Base-by-base conservation (phyloP, 1,140 invertebrate species). In the Megathymus violae region DNA sequence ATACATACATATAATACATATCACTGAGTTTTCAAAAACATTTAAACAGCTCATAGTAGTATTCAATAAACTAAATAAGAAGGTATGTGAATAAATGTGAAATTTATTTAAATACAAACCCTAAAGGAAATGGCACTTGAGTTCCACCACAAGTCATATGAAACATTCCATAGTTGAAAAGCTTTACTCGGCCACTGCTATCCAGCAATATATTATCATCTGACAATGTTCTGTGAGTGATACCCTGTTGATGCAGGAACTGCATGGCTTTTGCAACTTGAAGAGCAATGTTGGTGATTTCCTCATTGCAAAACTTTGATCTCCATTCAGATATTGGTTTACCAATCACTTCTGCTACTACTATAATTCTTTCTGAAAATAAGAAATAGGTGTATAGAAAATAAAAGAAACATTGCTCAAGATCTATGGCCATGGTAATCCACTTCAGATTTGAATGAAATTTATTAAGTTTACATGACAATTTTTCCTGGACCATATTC, bases 81-180 rank as follows among this genome's bases (percentile, higher is more conserved):
- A n/a, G n/a, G n/a, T n/a, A n/a, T n/a, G n/a, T n/a, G n/a, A n/a
- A n/a, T 46, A 47, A 60, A 60, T 19, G 5, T n/a, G 19, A 25
- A 19, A 19, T 16, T 11, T 52, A 40, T 41, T 11, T 44, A 14
- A 38, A 41, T 52, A 92, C 92, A 91, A 93, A 97, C 95, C 97
- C 97, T 75, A 99, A 95, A 48, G 98, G 98, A 94, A 99, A 99
- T 9, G 96, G 94, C 4, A 99, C 97, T 86, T 96, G 94, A 71
- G 93, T 94, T 43, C 97, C 97, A 80, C 92, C 91, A 76, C 95
- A 95, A 14, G 97, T 98, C 95, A 99, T 98, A 79, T 97, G 95
- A 91, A 96, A 97, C 50, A 98, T 87, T 6, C 98, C 98, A 93
- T 97, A 99, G 89, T 98, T 98, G 72, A 97, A 97, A 19, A 99